Percentiles rank a stretch among this genome's conserved stretches.
Conservation (phyloP, 2,888 invertebrate genomes). For the Galeruca laticollis region DNA sequence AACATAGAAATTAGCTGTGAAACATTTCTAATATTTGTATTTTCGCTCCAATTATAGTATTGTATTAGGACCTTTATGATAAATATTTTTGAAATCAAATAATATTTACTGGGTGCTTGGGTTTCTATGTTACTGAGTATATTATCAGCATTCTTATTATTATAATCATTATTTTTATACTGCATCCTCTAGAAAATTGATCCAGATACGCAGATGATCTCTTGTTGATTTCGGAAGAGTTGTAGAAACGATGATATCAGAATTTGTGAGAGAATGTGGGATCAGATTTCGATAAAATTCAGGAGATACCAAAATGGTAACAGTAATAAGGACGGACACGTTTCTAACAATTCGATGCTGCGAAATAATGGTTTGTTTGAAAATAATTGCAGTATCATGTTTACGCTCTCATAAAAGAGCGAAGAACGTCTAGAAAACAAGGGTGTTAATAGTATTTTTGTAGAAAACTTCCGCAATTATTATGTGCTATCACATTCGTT, state of each 20-base stretch:
- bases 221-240: neutral
- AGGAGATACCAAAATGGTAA: conserved; percentile 26
- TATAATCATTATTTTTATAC: no score
- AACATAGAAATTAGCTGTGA: no score
- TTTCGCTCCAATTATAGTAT: no score
- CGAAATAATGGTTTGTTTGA: conserved; percentile 13
- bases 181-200: neutral
- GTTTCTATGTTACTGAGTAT: no score
- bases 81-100: no score
- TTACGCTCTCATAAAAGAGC: neutral
- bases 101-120: no score
- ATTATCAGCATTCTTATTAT: no score
- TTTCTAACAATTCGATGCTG: neutral
- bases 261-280: conserved; percentile 28
- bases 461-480: neutral
- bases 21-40: no score
- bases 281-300: conserved; percentile 35
- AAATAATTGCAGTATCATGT: conserved; percentile 7
- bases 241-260: conserved; percentile 25
- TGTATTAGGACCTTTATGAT: no score
- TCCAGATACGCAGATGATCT: neutral
- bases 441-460: neutral
- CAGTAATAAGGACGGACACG: neutral
- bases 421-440: neutral
- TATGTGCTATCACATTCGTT: no score